Evolutionary conservation across 2,888 invertebrate genomes (phyloP).

Genomic region (Ethmia dodecea): DNA sequence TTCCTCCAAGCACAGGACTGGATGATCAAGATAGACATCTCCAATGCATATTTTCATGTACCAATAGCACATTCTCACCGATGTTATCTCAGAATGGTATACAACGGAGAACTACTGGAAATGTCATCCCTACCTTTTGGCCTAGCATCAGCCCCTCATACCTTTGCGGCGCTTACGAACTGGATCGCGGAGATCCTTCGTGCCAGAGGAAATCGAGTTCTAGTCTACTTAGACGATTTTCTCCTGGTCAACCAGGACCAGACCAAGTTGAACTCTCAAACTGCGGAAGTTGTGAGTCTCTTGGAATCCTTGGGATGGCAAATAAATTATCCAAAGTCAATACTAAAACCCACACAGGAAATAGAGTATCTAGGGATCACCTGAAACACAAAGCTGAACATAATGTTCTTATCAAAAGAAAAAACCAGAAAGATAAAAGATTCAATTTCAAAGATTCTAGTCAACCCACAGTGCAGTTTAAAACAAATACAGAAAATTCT

Average conservation of each 20-base stretch:
- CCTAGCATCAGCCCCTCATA: slow-evolving; percentile 8
- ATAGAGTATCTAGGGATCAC: neutral
- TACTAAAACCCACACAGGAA: neutral
- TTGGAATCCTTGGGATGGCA: slow-evolving; percentile 1
- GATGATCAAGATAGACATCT: too few relatives aligned
- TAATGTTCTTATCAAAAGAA: neutral
- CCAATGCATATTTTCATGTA: slow-evolving; percentile 1
- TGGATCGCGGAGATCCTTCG: slow-evolving; percentile 10
- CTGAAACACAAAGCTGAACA: neutral
- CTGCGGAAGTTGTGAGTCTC: neutral
- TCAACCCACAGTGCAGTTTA: slow-evolving; percentile 7
- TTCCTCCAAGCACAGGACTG: too few relatives aligned
- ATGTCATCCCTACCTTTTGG: slow-evolving; percentile 12
- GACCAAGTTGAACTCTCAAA: neutral
- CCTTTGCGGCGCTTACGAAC: slow-evolving; percentile 7
- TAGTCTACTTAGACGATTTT: slow-evolving; percentile 13
- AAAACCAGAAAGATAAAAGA: too few relatives aligned
- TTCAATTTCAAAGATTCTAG: slow-evolving; percentile 4
- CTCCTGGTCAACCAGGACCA: neutral
- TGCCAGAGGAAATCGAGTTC: slow-evolving; percentile 1
- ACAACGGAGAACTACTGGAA: slow-evolving; percentile 1
- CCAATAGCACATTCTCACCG: neutral
- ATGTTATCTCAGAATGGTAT: neutral
- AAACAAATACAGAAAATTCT: neutral
- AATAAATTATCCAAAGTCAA: neutral